Percentiles rank a stretch among this genome's conserved stretches.
These are phyloP conservation scores for Pegea sp. DNA, from an alignment of 23 tunicate genomes.

Conservation along the genomic window DNA sequence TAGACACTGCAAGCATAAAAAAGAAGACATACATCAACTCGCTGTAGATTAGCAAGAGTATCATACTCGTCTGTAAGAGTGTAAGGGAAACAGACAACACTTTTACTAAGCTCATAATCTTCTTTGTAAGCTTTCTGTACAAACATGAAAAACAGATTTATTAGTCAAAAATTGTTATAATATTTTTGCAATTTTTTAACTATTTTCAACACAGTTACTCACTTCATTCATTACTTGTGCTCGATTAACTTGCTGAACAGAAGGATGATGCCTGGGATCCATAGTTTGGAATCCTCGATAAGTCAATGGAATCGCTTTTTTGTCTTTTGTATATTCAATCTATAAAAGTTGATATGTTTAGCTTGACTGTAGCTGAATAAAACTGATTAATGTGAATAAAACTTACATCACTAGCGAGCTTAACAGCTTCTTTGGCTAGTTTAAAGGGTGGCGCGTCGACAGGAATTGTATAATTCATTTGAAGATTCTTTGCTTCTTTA, in stretches of 20 bases:
- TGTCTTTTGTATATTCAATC: slow-evolving; percentile 18
- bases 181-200: background rate
- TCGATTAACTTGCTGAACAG: slow-evolving; percentile 79
- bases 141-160: too few species aligned
- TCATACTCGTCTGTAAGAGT: background rate
- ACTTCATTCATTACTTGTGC: slow-evolving; percentile 63
- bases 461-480: too few species aligned
- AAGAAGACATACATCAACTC: background rate
- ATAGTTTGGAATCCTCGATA: slow-evolving; percentile 98
- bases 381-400: background rate
- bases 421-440: slow-evolving; percentile 52
- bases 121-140: slow-evolving; percentile 15
- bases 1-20: too few species aligned
- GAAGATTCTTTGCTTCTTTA: slow-evolving; percentile 34
- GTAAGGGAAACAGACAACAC: slow-evolving; percentile 44
- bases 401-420: slow-evolving; percentile 85
- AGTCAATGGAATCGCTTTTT: slow-evolving; percentile 7
- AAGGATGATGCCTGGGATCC: slow-evolving; percentile 92
- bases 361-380: background rate
- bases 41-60: background rate
- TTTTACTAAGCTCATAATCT: slow-evolving; percentile 21
- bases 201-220: background rate
- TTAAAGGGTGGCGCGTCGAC: slow-evolving; percentile 57
- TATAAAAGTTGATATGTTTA: background rate
- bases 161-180: background rate